A percentile compares a stretch with the other conserved stretches of the same genome.
phyloP scores from a whole-genome alignment of 2,797 vertebrate genomes.

The Tapirus indicus region DNA sequence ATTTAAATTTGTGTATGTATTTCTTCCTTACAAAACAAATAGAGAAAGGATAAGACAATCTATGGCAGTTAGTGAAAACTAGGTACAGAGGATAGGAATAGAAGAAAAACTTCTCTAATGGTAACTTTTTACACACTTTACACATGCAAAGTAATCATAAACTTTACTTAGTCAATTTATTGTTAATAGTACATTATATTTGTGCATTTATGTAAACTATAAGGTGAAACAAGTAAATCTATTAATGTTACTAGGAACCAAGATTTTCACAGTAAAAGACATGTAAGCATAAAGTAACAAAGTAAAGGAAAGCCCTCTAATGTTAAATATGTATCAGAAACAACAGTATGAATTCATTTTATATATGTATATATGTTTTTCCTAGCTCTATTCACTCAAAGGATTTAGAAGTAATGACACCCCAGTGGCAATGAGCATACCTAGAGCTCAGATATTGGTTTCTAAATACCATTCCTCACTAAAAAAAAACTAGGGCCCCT shows the following conservation, averaged over 20 bases:
- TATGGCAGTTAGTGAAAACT: neutral
- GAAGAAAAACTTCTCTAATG: neutral
- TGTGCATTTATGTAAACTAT: neutral
- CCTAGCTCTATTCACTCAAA: neutral
- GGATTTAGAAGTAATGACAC: neutral
- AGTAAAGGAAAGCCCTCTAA: neutral
- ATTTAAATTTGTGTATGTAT: neutral
- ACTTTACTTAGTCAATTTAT: neutral
- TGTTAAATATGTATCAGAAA: constrained; percentile 2
- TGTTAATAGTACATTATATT: neutral
- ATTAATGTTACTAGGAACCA: neutral
- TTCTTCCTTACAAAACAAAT: neutral
- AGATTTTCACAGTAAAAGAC: constrained; percentile 10
- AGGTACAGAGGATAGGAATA: neutral
- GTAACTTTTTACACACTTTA: constrained; percentile 20
- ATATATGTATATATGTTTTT: neutral
- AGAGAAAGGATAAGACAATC: neutral
- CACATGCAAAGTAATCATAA: neutral
- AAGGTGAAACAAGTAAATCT: neutral
- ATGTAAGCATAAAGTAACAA: neutral
- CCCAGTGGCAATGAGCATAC: neutral
- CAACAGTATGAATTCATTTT: constrained; percentile 4
- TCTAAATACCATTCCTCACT: neutral
- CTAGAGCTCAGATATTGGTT: neutral
- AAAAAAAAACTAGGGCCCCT: neutral